phyloP scores from a whole-genome alignment of 2,797 vertebrate species.

The Apogon talboti region DNA sequence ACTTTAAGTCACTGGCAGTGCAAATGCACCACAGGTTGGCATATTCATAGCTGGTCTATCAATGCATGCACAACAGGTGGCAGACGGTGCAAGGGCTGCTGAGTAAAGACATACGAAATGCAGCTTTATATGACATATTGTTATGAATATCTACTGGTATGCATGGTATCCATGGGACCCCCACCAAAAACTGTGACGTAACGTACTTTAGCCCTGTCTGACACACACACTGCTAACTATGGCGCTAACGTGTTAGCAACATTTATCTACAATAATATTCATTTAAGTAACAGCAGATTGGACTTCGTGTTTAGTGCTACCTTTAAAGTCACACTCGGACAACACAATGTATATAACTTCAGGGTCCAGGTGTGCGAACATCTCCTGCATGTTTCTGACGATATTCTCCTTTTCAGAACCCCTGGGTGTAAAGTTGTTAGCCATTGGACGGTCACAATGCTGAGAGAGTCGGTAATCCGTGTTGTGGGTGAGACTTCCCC shows the following conservation, averaged over 20 bases:
- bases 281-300: conserved; percentile 3
- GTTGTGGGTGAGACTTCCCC: conserved; percentile 44
- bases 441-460: conserved; percentile 41
- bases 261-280: conserved; percentile 1
- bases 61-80: conserved; percentile 26
- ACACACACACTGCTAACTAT: conserved; percentile 13
- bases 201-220: background rate
- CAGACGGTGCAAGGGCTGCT: background rate
- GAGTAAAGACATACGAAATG: background rate
- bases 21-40: background rate
- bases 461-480: conserved; percentile 33
- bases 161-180: background rate
- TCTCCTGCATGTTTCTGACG: conserved; percentile 89
- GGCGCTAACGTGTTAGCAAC: conserved; percentile 39
- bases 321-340: conserved; percentile 96
- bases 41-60: background rate
- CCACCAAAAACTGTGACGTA: background rate
- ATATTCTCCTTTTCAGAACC: conserved; percentile 82
- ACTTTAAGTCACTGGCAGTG: background rate
- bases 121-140: background rate
- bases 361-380: conserved; percentile 95
- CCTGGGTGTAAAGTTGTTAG: conserved; percentile 45
- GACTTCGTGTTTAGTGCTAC: conserved; percentile 74
- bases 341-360: conserved; percentile 95
- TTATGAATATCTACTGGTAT: background rate